These are phyloP conservation scores for Cephalopachus bancanus DNA, from an alignment of 2,797 vertebrate species.

Conservation along the genomic window DNA sequence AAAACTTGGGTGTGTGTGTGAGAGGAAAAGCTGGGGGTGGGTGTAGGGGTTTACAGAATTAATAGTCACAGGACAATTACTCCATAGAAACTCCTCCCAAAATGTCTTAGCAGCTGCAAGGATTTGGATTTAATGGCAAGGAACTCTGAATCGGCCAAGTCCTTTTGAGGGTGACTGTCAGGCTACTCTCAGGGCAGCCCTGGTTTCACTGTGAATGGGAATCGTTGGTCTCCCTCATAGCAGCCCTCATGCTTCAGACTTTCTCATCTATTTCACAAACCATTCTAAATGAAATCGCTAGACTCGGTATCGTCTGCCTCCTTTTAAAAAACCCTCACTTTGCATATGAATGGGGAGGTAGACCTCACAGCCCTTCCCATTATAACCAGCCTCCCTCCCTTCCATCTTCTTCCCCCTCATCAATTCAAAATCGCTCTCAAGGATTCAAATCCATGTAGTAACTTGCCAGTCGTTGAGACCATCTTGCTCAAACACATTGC, in stretches of 20 bases:
- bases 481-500: not conserved
- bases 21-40: not conserved
- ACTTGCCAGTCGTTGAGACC: not conserved
- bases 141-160: conserved; percentile 4
- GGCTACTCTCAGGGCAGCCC: not conserved
- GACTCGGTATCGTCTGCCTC: not conserved
- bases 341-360: not conserved
- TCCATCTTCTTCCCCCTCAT: not conserved
- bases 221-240: not conserved
- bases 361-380: not conserved
- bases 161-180: not conserved
- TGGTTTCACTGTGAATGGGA: not conserved
- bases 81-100: not conserved
- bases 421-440: conserved; percentile 37
- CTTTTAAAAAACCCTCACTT: not conserved
- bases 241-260: not conserved
- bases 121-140: not conserved
- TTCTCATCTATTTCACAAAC: not conserved
- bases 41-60: not conserved
- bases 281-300: conserved; percentile 26
- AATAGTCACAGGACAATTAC: not conserved
- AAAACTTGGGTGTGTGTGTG: not conserved
- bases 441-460: not conserved
- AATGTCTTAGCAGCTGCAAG: not conserved
- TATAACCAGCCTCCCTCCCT: not conserved